Conservation (phyloP, 2,888 invertebrate genomes). For the Archips crataeganus region DNA sequence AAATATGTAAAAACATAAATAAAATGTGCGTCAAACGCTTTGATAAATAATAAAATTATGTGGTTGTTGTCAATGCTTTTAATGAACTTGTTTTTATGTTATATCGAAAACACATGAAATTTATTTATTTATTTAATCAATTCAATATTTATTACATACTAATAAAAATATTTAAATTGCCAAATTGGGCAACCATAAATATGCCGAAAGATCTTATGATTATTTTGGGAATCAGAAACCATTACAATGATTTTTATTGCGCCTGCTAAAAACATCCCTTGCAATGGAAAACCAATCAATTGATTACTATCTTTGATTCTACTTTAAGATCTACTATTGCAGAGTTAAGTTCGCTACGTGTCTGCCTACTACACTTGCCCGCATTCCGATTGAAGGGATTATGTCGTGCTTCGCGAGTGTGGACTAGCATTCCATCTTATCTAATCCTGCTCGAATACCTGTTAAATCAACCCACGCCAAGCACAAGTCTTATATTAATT, state of each 20-base stretch:
- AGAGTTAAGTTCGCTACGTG: not conserved
- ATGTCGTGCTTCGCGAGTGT: not conserved
- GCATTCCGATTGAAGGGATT: not conserved
- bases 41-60: constrained; percentile 25
- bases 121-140: too few relatives aligned
- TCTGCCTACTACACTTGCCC: not conserved
- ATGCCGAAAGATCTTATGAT: not conserved
- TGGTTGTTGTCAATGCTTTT: constrained; percentile 25
- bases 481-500: constrained; percentile 32
- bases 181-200: constrained; percentile 3
- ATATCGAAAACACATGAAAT: constrained; percentile 14
- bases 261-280: too few relatives aligned
- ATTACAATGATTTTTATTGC: not conserved
- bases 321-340: not conserved
- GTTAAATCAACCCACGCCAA: constrained; percentile 8
- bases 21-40: constrained; percentile 5
- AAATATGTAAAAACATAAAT: constrained; percentile 11
- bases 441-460: constrained; percentile 6
- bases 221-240: not conserved
- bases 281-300: too few relatives aligned
- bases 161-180: constrained; percentile 16
- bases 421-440: constrained; percentile 13
- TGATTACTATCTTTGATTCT: too few relatives aligned
- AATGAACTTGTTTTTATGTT: constrained; percentile 18
- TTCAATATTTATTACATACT: too few relatives aligned